Percentiles rank a stretch among this genome's conserved stretches.
These are phyloP conservation scores for Arothron firmamentum DNA, from an alignment of 2,113 vertebrate species.

Conservation along the genomic window DNA sequence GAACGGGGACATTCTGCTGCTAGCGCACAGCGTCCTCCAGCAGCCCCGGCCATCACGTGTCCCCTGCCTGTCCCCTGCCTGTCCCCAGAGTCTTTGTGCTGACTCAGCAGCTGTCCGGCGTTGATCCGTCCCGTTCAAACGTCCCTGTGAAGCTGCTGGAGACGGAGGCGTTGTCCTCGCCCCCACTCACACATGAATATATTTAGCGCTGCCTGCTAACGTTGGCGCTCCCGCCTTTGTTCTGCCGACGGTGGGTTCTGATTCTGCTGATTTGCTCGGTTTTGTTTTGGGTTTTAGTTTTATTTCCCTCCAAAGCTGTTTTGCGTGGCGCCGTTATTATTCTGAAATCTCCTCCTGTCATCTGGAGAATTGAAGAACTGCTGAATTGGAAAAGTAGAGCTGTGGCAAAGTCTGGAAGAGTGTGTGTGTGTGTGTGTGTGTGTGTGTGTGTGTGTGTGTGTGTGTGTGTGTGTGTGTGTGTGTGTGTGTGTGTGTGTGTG, in stretches of 20 bases:
- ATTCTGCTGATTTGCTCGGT: constrained; percentile 42
- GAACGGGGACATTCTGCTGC: too few relatives aligned
- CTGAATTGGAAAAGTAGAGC: constrained; percentile 52
- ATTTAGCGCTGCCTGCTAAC: constrained; percentile 30
- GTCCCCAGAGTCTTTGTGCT: too few relatives aligned
- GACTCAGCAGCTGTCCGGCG: too few relatives aligned
- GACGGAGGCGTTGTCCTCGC: constrained; percentile 1
- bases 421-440: constrained; percentile 2
- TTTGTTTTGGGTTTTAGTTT: constrained; percentile 14
- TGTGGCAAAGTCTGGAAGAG: constrained; percentile 36
- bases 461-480: constrained; percentile 4
- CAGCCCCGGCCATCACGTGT: too few relatives aligned
- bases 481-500: neutral
- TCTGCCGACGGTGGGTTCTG: constrained; percentile 18
- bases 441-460: constrained; percentile 13
- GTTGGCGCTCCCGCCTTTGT: constrained; percentile 11
- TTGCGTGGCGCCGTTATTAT: constrained; percentile 20
- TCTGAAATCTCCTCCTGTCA: constrained; percentile 32
- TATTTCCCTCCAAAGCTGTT: neutral
- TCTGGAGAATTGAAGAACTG: constrained; percentile 46
- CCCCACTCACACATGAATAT: constrained; percentile 14
- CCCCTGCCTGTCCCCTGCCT: too few relatives aligned
- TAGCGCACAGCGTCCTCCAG: too few relatives aligned
- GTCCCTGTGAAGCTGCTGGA: constrained; percentile 24
- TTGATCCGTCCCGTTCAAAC: too few relatives aligned